Evolutionary conservation across 2,888 invertebrate species (phyloP), one percentile per base, ranked within the genome.

Genomic region (Palloptera scutellata): DNA sequence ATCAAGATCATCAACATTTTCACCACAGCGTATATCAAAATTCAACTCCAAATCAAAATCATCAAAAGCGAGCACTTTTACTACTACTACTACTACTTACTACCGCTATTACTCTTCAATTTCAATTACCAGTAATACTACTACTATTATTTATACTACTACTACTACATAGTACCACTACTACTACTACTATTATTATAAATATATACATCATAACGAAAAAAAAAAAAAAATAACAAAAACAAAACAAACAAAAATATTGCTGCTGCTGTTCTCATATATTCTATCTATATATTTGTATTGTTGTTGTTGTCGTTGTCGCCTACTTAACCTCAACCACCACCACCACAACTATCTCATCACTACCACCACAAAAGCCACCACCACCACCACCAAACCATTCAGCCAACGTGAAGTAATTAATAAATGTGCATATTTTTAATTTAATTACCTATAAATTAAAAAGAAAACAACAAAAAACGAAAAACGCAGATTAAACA

Each of bases 231-330:
- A 30, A 30, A 6, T 4, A 30, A 30, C 30, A 11, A 63, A 65
- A 15, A 41, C 48, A 53, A 52, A 60, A 42, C 59, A 30, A 60
- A 30, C 30, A 30, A 30, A 30, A 66, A 58, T 61, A 68, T 70
- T 71, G 70, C 71, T 70, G 72, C 72, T 71, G 68, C 71, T 73
- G 72, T 70, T 70, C 70, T 69, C 69, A 70, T 54, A 40, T 60
- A 19, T 59, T 30, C 30, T 30, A 30, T 30, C 30, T 30, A 30
- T 30, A 30, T 48, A 58, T 64, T 72, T 62, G 70, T 72, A 60
- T 72, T 70, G 69, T 71, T 70, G 74, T 72, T 72, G 73, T 73
- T 72, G 71, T 74, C 70, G 75, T 72, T 70, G 73, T 71, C 73
- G 74, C 72, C 76, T 71, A 70, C 72, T 69, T 70, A 66, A 69